Evolutionary conservation across 2,888 invertebrate species (phyloP), one percentile per base, ranked within the genome.

Genomic region (Athalia circularis): DNA sequence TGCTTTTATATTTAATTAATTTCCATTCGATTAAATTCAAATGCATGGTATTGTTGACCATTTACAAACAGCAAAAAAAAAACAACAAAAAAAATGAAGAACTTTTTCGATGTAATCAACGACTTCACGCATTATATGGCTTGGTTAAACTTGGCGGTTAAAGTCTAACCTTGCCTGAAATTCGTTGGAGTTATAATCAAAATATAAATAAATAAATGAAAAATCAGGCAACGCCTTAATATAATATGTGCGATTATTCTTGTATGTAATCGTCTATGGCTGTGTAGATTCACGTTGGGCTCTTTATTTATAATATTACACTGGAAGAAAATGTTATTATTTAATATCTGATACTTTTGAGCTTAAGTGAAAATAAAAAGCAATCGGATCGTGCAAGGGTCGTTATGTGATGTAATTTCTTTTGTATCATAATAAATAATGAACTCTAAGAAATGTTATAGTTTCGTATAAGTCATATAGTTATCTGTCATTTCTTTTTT

Each of bases 401-500:
- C 87, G 86, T 88, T 45, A 89, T 90, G 88, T 89, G 88, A 90
- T 90, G 90, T 90, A 89, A 90, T 90, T 90, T 90, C 87, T 90
- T 90, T 90, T 90, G 89, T 89, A 89, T 90, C 87, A 86, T 90
- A 90, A 89, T 85, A 84, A 88, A 87, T 86, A 88, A 89, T 88
- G 88, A 90, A 89, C 88, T 88, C 85, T 90, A 90, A 90, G 86
- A 89, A 89, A 89, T 90, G 89, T 90, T 90, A 89, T 89, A 90
- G 89, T 90, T 90, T 90, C 89, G 86, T 90, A 89, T 89, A 90
- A 89, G 89, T 88, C 88, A 90, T 90, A 90, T 89, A n/a, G 89
- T 90, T 90, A 90, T 89, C 90, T 89, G 88, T 90, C 90, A 90
- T 90, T 90, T 89, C 90, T 90, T 90, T 90, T 89, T 90, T 89